These are phyloP conservation scores for Cichlasoma orientale DNA, from an alignment of 2,797 vertebrate genomes.

Conservation along the genomic window DNA sequence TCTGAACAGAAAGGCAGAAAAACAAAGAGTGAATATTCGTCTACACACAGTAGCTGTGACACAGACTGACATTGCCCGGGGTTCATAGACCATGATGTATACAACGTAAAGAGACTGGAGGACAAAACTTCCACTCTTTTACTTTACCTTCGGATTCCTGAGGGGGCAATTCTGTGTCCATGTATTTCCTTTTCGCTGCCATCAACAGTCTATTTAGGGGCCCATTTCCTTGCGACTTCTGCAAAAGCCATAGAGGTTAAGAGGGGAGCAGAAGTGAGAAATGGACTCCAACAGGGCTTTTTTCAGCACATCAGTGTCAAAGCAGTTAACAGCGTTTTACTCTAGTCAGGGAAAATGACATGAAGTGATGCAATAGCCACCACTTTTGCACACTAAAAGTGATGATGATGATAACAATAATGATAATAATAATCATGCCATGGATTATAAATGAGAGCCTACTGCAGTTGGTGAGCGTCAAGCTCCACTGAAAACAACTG, in stretches of 20 bases:
- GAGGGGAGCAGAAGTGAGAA: conserved; percentile 59
- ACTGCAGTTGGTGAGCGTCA: conserved; percentile 10
- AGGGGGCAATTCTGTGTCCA: conserved; percentile 89
- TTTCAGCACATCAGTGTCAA: conserved; percentile 32
- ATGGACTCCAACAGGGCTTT: conserved; percentile 30
- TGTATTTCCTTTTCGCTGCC: conserved; percentile 86
- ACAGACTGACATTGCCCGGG: conserved; percentile 15
- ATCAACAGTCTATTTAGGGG: conserved; percentile 86
- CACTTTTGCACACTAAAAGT: not conserved
- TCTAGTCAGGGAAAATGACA: not conserved
- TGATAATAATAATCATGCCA: not conserved
- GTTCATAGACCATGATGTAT: conserved; percentile 7
- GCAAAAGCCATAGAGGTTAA: conserved; percentile 69
- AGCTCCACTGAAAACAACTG: conserved; percentile 27
- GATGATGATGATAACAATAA: not conserved
- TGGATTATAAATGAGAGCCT: conserved; percentile 1
- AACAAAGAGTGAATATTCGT: conserved; percentile 6
- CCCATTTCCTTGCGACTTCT: conserved; percentile 91
- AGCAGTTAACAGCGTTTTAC: conserved; percentile 16
- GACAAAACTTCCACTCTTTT: conserved; percentile 12
- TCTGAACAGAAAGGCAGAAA: conserved; percentile 77
- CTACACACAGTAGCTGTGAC: not conserved
- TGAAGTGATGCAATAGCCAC: not conserved
- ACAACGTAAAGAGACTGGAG: conserved; percentile 29
- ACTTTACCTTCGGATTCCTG: conserved; percentile 94